Evolutionary conservation across 2,888 invertebrate genomes (phyloP).

Genomic region (Cylloceria caligata): DNA sequence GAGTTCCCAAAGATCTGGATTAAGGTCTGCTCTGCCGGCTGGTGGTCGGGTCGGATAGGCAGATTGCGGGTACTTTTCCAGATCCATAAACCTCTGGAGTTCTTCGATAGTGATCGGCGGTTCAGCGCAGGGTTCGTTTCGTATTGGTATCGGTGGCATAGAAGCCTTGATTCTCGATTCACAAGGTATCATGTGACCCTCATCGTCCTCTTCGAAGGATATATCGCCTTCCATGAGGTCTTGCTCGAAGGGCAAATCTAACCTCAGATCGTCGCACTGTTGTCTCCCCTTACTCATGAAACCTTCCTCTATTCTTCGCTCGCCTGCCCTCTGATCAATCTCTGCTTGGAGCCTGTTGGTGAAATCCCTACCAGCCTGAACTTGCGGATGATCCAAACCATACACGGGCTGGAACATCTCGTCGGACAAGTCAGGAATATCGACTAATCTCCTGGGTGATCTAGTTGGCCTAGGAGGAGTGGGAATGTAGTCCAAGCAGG

Average conservation of each 20-base stretch:
- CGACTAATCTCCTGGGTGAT: conserved; percentile 38
- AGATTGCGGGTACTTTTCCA: conserved; percentile 71
- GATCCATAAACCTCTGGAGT: conserved; percentile 77
- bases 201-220: conserved; percentile 74
- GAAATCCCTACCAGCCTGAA: conserved; percentile 75
- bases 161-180: conserved; percentile 71
- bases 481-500: conserved; percentile 38
- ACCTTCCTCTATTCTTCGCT: conserved; percentile 69
- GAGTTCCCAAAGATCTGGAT: conserved; percentile 77
- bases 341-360: conserved; percentile 8
- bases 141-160: conserved; percentile 67
- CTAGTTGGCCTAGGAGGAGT: conserved; percentile 43
- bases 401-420: conserved; percentile 67
- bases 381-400: conserved; percentile 73
- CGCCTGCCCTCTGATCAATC: conserved; percentile 56
- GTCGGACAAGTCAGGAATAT: conserved; percentile 71
- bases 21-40: conserved; percentile 71
- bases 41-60: conserved; percentile 68
- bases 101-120: conserved; percentile 70
- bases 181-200: conserved; percentile 64
- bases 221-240: conserved; percentile 73
- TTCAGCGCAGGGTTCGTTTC: conserved; percentile 41
- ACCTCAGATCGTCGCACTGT: conserved; percentile 58
- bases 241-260: conserved; percentile 72
- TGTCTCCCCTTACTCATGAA: conserved; percentile 65